These are phyloP conservation scores for Hoplodrina ambigua DNA, from an alignment of 2,888 invertebrate species.

Conservation along the genomic window DNA sequence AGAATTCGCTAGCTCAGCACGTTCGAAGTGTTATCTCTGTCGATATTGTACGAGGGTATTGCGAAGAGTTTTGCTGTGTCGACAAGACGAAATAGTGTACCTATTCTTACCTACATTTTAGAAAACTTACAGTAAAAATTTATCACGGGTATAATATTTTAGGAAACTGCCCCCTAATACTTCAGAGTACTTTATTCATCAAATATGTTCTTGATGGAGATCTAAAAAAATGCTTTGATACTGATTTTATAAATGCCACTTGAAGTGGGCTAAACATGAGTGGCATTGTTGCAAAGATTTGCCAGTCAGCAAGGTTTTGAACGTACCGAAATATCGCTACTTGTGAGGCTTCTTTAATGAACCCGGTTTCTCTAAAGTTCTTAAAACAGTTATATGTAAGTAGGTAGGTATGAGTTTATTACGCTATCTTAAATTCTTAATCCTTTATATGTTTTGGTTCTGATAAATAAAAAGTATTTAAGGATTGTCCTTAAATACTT, in stretches of 20 bases:
- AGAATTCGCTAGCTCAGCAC: conserved; percentile 16
- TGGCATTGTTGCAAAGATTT: conserved; percentile 11
- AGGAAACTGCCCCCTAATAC: too few relatives aligned
- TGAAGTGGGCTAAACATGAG: neutral
- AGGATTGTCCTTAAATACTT: too few relatives aligned
- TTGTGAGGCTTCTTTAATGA: neutral
- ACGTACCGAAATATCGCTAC: neutral
- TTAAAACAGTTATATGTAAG: too few relatives aligned
- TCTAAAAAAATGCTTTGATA: neutral
- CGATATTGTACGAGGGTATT: neutral
- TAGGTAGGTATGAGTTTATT: too few relatives aligned
- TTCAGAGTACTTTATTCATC: neutral
- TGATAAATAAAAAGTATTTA: neutral
- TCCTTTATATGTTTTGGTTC: too few relatives aligned
- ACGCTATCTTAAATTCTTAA: too few relatives aligned
- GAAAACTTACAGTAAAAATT: neutral
- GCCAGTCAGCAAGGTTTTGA: neutral
- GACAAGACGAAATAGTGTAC: neutral
- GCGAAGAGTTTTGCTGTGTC: conserved; percentile 3
- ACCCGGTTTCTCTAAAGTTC: neutral
- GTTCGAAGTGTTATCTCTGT: conserved; percentile 9
- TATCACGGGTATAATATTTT: too few relatives aligned
- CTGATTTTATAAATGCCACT: conserved; percentile 2
- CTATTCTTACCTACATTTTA: neutral
- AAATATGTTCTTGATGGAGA: neutral